phyloP scores from a whole-genome alignment of 2,113 vertebrate genomes.

The Albula glossodonta region DNA sequence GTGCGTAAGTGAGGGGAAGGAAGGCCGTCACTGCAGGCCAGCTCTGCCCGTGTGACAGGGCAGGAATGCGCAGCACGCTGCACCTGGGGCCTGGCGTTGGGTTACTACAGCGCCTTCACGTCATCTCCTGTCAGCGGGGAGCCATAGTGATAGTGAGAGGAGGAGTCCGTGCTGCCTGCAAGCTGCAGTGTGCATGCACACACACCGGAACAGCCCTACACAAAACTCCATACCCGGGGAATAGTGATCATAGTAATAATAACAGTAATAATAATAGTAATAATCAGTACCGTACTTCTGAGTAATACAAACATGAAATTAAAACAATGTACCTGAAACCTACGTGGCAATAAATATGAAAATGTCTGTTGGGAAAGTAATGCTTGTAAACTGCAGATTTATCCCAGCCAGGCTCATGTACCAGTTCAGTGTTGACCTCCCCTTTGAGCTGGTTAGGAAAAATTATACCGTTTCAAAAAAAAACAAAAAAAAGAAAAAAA shows the following conservation, averaged over 20 bases:
- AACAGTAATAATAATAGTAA: neutral
- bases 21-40: neutral
- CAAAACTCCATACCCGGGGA: conserved; percentile 9
- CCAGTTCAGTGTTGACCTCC: conserved; percentile 18
- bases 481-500: conserved; percentile 17
- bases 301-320: conserved; percentile 19
- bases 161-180: neutral
- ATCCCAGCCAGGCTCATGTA: conserved; percentile 27
- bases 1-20: conserved; percentile 24
- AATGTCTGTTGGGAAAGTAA: conserved; percentile 20
- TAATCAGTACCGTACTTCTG: conserved; percentile 20
- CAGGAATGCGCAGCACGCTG: conserved; percentile 39
- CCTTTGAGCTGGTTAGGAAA: conserved; percentile 25
- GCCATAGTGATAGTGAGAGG: neutral
- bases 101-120: conserved; percentile 53
- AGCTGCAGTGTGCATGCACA: neutral
- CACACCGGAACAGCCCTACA: neutral
- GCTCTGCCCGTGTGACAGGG: conserved; percentile 25
- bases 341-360: conserved; percentile 36
- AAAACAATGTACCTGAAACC: conserved; percentile 42
- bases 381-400: conserved; percentile 38
- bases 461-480: neutral
- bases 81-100: conserved; percentile 50
- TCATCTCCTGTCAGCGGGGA: conserved; percentile 41
- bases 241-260: neutral